A percentile compares a stretch with the other conserved stretches of the same genome.
phyloP scores from a whole-genome alignment of 2,888 invertebrate genomes.

The Tipula confusa region DNA sequence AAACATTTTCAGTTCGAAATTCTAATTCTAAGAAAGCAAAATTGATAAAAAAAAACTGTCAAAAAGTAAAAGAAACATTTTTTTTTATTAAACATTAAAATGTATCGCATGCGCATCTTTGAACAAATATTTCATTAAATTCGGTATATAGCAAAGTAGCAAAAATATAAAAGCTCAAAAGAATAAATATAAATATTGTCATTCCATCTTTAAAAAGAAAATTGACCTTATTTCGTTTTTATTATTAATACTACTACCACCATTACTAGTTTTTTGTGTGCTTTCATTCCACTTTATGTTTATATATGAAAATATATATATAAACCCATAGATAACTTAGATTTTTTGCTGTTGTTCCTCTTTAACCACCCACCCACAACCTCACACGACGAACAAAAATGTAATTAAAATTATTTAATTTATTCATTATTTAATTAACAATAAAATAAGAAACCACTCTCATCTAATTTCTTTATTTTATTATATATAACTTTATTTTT shows the following conservation, averaged over 20 bases:
- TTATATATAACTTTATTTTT: neutral
- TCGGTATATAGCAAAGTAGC: neutral
- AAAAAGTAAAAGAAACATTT: neutral
- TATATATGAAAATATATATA: no score
- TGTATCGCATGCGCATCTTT: neutral
- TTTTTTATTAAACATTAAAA: conserved; percentile 12
- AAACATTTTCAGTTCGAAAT: conserved; percentile 7
- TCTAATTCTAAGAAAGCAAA: conserved; percentile 13
- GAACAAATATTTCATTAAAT: conserved; percentile 25
- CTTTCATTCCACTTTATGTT: neutral
- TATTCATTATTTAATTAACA: conserved; percentile 16
- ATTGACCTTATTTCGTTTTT: neutral
- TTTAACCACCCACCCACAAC: no score
- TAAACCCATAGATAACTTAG: neutral
- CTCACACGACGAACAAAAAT: neutral
- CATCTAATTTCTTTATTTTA: conserved; percentile 15
- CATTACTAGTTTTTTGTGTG: neutral
- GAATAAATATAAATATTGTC: conserved; percentile 25
- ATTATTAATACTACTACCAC: neutral
- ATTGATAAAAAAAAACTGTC: neutral
- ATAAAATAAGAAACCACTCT: conserved; percentile 25
- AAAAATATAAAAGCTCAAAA: neutral
- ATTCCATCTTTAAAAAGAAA: conserved; percentile 12
- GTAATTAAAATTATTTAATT: conserved; percentile 25
- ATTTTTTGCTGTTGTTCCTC: neutral